A percentile compares a stretch with the other conserved stretches of the same genome.
These are phyloP conservation scores for Saxidomus purpurata DNA, from an alignment of 1,140 invertebrate species.

Conservation along the genomic window DNA sequence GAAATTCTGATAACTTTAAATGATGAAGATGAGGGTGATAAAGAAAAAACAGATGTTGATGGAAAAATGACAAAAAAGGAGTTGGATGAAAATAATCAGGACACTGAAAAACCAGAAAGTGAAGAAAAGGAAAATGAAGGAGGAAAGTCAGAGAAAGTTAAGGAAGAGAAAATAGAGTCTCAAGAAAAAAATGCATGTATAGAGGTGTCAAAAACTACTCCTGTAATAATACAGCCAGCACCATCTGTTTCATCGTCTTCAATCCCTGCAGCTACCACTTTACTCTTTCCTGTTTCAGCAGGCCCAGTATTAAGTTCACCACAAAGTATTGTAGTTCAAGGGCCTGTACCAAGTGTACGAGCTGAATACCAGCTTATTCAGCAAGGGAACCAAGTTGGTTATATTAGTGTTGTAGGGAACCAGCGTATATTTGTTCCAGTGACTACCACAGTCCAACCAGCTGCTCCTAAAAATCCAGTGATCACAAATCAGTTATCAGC, in stretches of 20 bases:
- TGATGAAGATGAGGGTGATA: constrained; percentile 67
- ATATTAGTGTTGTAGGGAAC: constrained; percentile 59
- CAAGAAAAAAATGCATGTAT: constrained; percentile 62
- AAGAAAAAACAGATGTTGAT: constrained; percentile 65
- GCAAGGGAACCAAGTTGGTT: constrained; percentile 64
- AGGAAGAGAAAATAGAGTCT: constrained; percentile 80
- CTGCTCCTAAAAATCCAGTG: constrained; percentile 41
- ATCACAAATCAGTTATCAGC: constrained; percentile 57
- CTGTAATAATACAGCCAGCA: background rate
- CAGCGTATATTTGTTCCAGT: constrained; percentile 63
- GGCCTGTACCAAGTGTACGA: background rate
- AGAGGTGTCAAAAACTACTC: constrained; percentile 7
- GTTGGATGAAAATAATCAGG: constrained; percentile 64
- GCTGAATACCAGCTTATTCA: constrained; percentile 9
- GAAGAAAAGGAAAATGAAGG: constrained; percentile 67
- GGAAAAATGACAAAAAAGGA: constrained; percentile 63
- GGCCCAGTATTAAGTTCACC: background rate
- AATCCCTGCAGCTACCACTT: background rate
- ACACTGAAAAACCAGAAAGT: constrained; percentile 62
- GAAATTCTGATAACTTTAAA: constrained; percentile 75
- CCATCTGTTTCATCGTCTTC: background rate
- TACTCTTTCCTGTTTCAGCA: background rate
- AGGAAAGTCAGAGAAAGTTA: constrained; percentile 73
- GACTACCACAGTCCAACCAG: background rate
- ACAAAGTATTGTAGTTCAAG: constrained; percentile 18